Percentiles rank a stretch among this genome's conserved stretches.
These are phyloP conservation scores for Typhlomys cinereus DNA, from an alignment of 2,113 vertebrate species.

Conservation along the genomic window DNA sequence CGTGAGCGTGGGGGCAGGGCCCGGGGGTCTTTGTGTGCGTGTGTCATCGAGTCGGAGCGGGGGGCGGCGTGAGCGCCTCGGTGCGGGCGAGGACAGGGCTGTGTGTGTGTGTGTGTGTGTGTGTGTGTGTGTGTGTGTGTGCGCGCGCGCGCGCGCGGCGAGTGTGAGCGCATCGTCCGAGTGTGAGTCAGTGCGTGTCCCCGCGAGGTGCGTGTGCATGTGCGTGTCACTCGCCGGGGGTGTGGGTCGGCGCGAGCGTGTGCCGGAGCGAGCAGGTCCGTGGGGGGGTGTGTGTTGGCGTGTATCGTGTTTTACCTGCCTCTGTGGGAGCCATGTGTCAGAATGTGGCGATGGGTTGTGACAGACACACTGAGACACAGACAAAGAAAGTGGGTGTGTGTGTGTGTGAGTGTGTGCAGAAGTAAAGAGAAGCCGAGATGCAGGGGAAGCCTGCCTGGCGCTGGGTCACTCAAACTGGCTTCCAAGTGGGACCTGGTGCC, in stretches of 20 bases:
- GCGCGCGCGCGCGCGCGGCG: neutral
- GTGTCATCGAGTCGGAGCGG: constrained; percentile 68
- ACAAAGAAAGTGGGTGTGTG: constrained; percentile 75
- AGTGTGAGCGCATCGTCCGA: constrained; percentile 20
- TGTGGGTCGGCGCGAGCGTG: constrained; percentile 47
- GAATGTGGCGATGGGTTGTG: constrained; percentile 73
- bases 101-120: constrained; percentile 70
- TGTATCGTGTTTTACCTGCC: neutral
- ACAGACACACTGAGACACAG: constrained; percentile 72
- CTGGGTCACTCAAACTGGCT: neutral
- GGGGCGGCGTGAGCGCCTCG: constrained; percentile 62
- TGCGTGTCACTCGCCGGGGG: constrained; percentile 55
- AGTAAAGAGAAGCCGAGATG: neutral
- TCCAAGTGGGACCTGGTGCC: neutral
- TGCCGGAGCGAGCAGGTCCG: constrained; percentile 10
- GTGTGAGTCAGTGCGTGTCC: constrained; percentile 65
- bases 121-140: neutral
- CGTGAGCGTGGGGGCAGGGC: constrained; percentile 73
- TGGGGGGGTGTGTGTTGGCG: neutral
- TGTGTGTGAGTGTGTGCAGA: neutral
- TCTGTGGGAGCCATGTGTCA: constrained; percentile 69
- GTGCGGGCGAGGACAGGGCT: constrained; percentile 73
- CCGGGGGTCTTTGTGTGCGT: constrained; percentile 77
- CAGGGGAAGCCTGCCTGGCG: neutral
- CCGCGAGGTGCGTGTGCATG: constrained; percentile 33